Evolutionary conservation across 2,888 invertebrate genomes (phyloP).

Genomic region (Margaritifera margaritifera): DNA sequence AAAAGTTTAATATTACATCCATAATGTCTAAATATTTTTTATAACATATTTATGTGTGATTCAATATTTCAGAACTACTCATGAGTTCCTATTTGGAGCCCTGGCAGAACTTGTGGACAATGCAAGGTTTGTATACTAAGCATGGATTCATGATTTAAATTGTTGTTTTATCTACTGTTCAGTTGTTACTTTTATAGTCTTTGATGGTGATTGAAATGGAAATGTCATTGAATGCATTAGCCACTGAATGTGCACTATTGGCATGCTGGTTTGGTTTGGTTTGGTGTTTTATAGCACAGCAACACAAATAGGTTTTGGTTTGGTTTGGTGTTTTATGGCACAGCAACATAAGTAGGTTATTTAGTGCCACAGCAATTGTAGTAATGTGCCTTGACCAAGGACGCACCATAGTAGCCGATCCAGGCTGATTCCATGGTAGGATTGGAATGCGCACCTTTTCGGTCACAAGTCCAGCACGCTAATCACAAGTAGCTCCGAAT

Average conservation of each 20-base stretch:
- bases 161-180: neutral
- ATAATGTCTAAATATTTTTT: neutral
- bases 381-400: too few species aligned
- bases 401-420: too few species aligned
- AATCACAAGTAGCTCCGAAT: too few species aligned
- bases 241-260: neutral
- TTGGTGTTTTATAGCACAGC: neutral
- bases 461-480: too few species aligned
- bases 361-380: too few species aligned
- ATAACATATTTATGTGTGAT: neutral
- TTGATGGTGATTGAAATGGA: neutral
- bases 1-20: too few species aligned
- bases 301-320: neutral
- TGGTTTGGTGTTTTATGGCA: too few species aligned
- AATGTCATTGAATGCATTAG: neutral
- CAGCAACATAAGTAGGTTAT: too few species aligned
- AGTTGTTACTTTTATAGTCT: neutral
- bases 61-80: conserved; percentile 69
- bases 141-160: neutral
- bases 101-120: conserved; percentile 75
- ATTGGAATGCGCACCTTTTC: too few species aligned
- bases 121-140: conserved; percentile 63
- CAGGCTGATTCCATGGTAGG: too few species aligned
- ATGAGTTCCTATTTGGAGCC: conserved; percentile 74
- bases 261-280: neutral